Base-by-base conservation (phyloP, 1,140 invertebrate species). In the Whitmania pigra region DNA sequence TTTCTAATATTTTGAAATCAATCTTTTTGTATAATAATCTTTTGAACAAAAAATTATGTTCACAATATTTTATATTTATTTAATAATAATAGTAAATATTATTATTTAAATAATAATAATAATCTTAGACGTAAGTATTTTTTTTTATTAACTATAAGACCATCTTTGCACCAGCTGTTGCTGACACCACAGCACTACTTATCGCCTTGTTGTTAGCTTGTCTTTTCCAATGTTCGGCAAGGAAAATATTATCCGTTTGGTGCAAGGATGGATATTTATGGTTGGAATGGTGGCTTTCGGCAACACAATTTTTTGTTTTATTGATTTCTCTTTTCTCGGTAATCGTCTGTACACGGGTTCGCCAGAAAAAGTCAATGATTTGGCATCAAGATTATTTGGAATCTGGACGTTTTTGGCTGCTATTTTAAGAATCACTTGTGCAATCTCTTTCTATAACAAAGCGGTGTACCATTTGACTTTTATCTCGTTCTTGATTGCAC, bases 231-330 rank as follows among this genome's bases (percentile, higher is more conserved):
- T 71, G 36, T 70, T 70, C 11, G 27, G 36, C 17, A 70, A 70
- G 69, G 43, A 25, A n/a, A 70, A 43, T 25, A 25, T 70, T 22
- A 18, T 70, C 11, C 69, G 69, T 15, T 70, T 49, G 20, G 72
- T 78, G 43, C 74, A 77, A 49, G 75, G 76, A 29, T 80, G 78
- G 78, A 74, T 78, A 53, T 76, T 74, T 69, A 72, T 80, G 67
- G 76, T 79, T 13, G 77, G 74, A 18, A 20, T 79, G 2, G 77
- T 79, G 75, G 77, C 77, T 15, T 71, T 80, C 71, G 78, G 77
- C 69, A 79, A 79, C 72, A 77, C 77, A 20, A 17, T 80, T 31
- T 77, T 76, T 53, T 79, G 77, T 67, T 80, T 78, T 70, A 53
- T 76, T 49, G 75, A 76, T 69, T 74, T 73, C 55, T 71, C 67